These are phyloP conservation scores for Thera britannica DNA, from an alignment of 2,888 invertebrate species.

Conservation along the genomic window DNA sequence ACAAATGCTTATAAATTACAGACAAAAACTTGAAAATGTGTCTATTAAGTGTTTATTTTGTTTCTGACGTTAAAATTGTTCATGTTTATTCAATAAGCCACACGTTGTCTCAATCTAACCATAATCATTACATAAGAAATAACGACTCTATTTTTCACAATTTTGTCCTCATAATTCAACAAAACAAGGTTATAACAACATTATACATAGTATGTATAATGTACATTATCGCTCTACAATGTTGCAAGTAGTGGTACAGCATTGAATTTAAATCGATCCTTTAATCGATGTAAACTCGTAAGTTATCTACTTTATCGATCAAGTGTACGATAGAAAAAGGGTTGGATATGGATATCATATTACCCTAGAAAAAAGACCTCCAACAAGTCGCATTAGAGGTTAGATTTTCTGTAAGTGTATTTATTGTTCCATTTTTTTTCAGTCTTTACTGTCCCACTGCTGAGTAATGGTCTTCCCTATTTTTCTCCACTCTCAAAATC, in stretches of 20 bases:
- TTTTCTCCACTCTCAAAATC: too few relatives aligned
- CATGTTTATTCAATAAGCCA: constrained; percentile 21
- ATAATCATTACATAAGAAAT: constrained; percentile 20
- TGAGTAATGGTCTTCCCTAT: too few relatives aligned
- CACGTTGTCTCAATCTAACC: constrained; percentile 10
- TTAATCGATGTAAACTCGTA: constrained; percentile 50
- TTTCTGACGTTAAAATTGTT: too few relatives aligned
- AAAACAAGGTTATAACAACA: constrained; percentile 27
- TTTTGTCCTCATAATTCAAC: constrained; percentile 26
- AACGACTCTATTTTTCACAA: constrained; percentile 36
- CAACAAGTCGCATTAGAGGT: too few relatives aligned
- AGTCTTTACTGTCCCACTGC: too few relatives aligned
- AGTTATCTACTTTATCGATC: constrained; percentile 40
- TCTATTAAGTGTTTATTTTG: too few relatives aligned
- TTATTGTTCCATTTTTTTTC: too few relatives aligned
- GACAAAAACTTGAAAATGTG: too few relatives aligned
- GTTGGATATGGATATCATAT: constrained; percentile 1
- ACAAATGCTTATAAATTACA: too few relatives aligned
- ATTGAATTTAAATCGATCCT: constrained; percentile 65
- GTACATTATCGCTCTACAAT: constrained; percentile 36
- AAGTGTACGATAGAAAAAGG: constrained; percentile 9
- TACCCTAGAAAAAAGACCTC: neutral
- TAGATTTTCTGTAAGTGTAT: too few relatives aligned
- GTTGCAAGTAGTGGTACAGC: constrained; percentile 38
- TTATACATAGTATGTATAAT: constrained; percentile 14